Evolutionary conservation across 2,113 vertebrate genomes (phyloP).

Genomic region (Marmota flaviventris): DNA sequence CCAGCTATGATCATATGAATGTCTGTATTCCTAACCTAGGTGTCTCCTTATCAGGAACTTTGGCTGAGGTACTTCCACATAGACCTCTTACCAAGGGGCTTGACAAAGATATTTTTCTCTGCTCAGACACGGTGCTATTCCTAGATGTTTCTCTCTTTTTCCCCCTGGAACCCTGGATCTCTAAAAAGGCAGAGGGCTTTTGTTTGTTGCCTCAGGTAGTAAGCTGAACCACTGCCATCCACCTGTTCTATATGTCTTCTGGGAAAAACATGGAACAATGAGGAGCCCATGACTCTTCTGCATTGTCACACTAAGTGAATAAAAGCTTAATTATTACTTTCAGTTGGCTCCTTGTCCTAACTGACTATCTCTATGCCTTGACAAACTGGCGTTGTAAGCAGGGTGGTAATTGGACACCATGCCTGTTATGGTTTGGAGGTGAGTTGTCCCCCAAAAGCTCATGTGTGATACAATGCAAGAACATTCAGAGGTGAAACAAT

Average conservation of each 20-base stretch:
- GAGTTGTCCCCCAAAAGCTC: no score
- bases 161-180: accelerated
- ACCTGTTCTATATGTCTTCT: background rate
- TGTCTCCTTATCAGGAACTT: background rate
- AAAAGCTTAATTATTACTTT: background rate
- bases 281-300: background rate
- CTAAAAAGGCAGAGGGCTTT: background rate
- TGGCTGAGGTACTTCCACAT: accelerated
- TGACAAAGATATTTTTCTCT: background rate
- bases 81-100: background rate
- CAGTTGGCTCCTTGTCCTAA: background rate
- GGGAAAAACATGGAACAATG: background rate
- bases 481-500: no score
- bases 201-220: background rate
- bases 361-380: background rate
- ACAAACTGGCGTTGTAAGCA: background rate
- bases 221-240: background rate
- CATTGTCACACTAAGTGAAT: background rate
- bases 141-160: background rate
- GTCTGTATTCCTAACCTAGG: background rate
- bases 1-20: background rate
- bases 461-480: no score
- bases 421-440: no score
- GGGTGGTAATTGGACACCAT: background rate
- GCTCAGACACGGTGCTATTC: background rate